A percentile compares a stretch with the other conserved stretches of the same genome.
These are phyloP conservation scores for Elysia chlorotica DNA, from an alignment of 1,140 invertebrate species.

Conservation along the genomic window DNA sequence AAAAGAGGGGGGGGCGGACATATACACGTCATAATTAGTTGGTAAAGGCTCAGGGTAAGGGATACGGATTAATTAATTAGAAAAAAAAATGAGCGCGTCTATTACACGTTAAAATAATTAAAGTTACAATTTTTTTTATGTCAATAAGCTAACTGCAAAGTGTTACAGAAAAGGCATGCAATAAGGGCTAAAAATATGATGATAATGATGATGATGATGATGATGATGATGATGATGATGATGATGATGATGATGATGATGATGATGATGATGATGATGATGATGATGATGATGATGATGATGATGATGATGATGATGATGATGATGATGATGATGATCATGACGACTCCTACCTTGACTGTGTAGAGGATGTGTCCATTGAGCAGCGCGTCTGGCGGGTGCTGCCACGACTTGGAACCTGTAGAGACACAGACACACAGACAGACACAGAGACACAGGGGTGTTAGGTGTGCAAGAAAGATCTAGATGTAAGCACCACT, in stretches of 20 bases:
- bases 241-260: neutral
- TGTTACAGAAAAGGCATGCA: too few species aligned
- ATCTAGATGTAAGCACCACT: too few species aligned
- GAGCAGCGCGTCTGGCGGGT: conserved; percentile 88
- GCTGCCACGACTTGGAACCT: conserved; percentile 75
- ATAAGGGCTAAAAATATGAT: neutral
- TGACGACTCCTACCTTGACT: conserved; percentile 79
- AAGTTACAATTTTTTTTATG: too few species aligned
- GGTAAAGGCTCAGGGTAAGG: too few species aligned
- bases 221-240: neutral
- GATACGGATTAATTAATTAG: too few species aligned
- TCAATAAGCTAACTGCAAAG: neutral
- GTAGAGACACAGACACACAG: conserved; percentile 19
- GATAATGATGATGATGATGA: neutral
- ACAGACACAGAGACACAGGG: neutral
- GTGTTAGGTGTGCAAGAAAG: too few species aligned
- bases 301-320: neutral
- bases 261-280: neutral
- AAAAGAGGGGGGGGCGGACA: too few species aligned
- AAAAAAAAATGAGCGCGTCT: too few species aligned
- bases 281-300: neutral
- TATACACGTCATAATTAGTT: too few species aligned
- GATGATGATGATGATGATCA: neutral
- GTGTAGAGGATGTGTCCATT: conserved; percentile 95
- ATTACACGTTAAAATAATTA: too few species aligned